Evolutionary conservation across 2,888 invertebrate species (phyloP), one percentile per base, ranked within the genome.

Genomic region (Ptychoptera contaminata): DNA sequence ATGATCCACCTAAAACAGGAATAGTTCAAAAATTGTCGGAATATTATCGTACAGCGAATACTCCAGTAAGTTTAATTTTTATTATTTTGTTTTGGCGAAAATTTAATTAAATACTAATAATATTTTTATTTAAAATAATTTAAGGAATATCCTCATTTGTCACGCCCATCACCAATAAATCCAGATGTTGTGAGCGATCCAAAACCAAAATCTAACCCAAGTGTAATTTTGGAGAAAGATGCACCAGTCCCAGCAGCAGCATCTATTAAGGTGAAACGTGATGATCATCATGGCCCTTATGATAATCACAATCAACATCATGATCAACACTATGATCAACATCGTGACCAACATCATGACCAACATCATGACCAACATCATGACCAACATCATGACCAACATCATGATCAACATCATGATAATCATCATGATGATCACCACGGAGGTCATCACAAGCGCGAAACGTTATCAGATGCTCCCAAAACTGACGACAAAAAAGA

Each of bases 1-100:
- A 34, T 16, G 42, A 42, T 34, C 34, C 34, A 11, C 16, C 34
- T 35, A 42, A 42, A 42, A 42, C 42, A 6, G 42, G 14, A n/a
- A 34, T 34, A 16, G 34, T 42, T 16, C 42, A 42, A 42, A 42
- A 42, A 23, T n/a, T 34, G 34, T 42, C 42, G 6, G 42, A 42
- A 35, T 42, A 42, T 23, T 35, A 12, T 12, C 16, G 34, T 16
- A 42, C 42, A 1, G 34, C 15, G n/a, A 42, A 23, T 8, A 23
- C 42, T 10, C 34, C 40, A 16, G 32, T 16, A 10, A 32, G 32
- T 11, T n/a, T n/a, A n/a, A n/a, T n/a, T n/a, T n/a, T n/a, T n/a
- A n/a, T n/a, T n/a, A n/a, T n/a, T n/a, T n/a, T n/a, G n/a, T n/a
- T n/a, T n/a, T n/a, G n/a, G n/a, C n/a, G n/a, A n/a, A n/a, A n/a